A percentile compares a stretch with the other conserved stretches of the same genome.
phyloP scores from a whole-genome alignment of 1,140 invertebrate species.

The Sycophila sp. region DNA sequence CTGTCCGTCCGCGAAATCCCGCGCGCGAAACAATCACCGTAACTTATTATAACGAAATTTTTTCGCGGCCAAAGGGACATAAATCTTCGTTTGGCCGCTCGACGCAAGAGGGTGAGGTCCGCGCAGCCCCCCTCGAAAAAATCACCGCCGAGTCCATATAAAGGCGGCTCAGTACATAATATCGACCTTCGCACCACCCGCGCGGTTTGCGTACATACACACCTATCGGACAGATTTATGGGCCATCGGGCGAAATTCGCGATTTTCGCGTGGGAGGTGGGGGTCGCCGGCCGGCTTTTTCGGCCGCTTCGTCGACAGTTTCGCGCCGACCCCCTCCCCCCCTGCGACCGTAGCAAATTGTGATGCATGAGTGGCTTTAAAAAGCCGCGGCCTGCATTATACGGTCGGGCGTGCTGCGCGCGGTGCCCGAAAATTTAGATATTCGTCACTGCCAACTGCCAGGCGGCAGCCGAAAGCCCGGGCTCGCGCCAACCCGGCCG shows the following conservation, averaged over 20 bases:
- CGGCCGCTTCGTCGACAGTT: slow-evolving; percentile 23
- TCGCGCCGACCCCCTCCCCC: slow-evolving; percentile 19
- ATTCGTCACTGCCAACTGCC: slow-evolving; percentile 54
- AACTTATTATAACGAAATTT: slow-evolving; percentile 17
- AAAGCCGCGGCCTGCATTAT: slow-evolving; percentile 40
- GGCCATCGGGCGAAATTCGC: slow-evolving; percentile 15
- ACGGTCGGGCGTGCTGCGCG: slow-evolving; percentile 12
- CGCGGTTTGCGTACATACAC: slow-evolving; percentile 1
- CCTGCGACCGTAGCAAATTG: slow-evolving; percentile 44
- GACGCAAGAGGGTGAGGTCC: neutral
- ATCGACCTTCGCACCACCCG: slow-evolving; percentile 8
- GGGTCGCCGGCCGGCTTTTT: slow-evolving; percentile 17
- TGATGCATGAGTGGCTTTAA: slow-evolving; percentile 51
- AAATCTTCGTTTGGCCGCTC: slow-evolving; percentile 27
- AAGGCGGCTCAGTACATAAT: slow-evolving; percentile 27
- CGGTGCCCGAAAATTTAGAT: slow-evolving; percentile 46
- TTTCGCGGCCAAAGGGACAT: neutral
- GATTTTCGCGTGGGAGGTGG: slow-evolving; percentile 18
- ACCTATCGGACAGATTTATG: slow-evolving; percentile 25
- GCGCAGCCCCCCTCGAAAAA: neutral
- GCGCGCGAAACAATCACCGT: slow-evolving; percentile 17
- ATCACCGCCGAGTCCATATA: slow-evolving; percentile 24
- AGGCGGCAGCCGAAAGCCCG: slow-evolving; percentile 13
- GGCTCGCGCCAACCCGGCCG: neutral
- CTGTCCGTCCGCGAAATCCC: neutral